Evolutionary conservation across 2,797 vertebrate species (phyloP), one percentile per base, ranked within the genome.

Genomic region (Pseudomugil tenellus): DNA sequence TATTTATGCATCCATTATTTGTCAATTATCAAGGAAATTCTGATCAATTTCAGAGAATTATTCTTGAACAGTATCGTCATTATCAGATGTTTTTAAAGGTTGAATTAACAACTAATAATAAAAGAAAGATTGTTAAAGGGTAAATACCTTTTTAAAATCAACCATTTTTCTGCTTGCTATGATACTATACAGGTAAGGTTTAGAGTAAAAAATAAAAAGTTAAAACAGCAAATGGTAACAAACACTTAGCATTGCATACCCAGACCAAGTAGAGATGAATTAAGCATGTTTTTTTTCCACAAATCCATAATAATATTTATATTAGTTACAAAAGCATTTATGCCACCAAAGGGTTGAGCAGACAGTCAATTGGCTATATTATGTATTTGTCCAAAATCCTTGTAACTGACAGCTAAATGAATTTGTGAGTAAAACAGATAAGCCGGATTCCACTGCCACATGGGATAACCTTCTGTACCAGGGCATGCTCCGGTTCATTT

Each of bases 401-500:
- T 21, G 21, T 29, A 16, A n/a, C 6, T 32, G 32, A 31, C n/a
- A 4, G 0, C 14, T 25, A 69, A 48, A 57, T 37, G 54, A 51
- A 53, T 32, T 32, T 29, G 26, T 56, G 12, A 23, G 29, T 62
- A 0, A 37, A 64, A 34, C 21, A 77, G 57, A 60, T 69, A 34
- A 63, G 21, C 10, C 34, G 28, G 43, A 9, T 34, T 14, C 35
- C 23, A 37, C 74, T 76, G 58, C 62, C 76, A 46, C 63, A 63
- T 52, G 49, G 49, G 64, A 70, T 60, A 66, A 35, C 4, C 3
- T 69, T 68, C 13, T 32, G 79, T 75, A 81, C 16, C 65, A 82
- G 77, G 81, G 58, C 70, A 78, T 56, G 85, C 93, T 93, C 93
- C 90, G 94, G 94, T 94, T 94, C 92, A 95, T 96, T 95, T 95